Base-by-base conservation (phyloP, 1,140 invertebrate species). In the Zaprionus inermis region DNA sequence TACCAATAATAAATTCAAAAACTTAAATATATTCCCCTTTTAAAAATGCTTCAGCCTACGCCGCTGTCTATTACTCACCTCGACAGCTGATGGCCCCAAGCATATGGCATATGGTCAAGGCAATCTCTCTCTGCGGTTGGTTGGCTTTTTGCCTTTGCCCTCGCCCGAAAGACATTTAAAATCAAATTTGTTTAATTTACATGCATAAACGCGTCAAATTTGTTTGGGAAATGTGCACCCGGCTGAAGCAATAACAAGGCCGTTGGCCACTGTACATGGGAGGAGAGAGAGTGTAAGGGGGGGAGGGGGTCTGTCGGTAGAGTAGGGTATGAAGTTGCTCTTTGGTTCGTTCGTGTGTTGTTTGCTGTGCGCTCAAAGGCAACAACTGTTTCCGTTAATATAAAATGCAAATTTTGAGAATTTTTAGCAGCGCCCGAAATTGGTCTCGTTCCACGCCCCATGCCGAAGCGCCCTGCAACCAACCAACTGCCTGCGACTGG, bases 111-210 rank as follows among this genome's bases (percentile, higher is more conserved):
- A 57, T 38, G 54, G 32, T 51, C 46, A 46, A 24, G 44, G 58
- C 63, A 12, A 11, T 22, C 11, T 51, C 65, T 58, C 65, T 61
- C 49, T 79, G 49, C 49, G 49, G 32, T 64, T 60, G 58, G 51
- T 24, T 66, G 59, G 55, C 22, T 41, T 63, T 32, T 28, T 70
- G 60, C 38, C 76, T 46, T 46, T 46, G 41, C 18, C 44, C 44
- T 12, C 73, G 82, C 79, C 83, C 83, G 88, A 67, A 88, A 89
- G 84, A 89, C 84, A 89, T 89, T 89, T 89, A 90, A 89, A 89
- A 89, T 89, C 84, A 89, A 89, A 89, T 89, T 89, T 89, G 84
- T 84, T 89, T 83, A 89, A 89, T 89, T 89, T 89, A 89, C 84
- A 89, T 89, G 80, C 84, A 89, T 89, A 89, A 89, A 89, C 84